A percentile compares a stretch with the other conserved stretches of the same genome.
These are phyloP conservation scores for Caenorhabditis sp. DNA, from an alignment of 2,888 invertebrate genomes.

Conservation along the genomic window DNA sequence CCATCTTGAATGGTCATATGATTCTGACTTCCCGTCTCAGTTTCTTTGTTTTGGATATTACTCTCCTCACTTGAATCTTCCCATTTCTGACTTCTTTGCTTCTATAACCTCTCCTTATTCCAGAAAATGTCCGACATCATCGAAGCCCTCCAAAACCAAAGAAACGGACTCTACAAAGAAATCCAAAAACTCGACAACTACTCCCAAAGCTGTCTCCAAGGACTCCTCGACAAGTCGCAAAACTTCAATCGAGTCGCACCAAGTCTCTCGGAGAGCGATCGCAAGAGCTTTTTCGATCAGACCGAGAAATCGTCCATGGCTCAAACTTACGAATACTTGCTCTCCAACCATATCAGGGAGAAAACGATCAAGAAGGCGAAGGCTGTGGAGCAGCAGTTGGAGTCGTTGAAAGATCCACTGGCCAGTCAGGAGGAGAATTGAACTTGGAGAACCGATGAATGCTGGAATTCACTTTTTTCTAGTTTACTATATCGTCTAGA, in stretches of 20 bases:
- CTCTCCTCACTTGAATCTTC: too few species aligned
- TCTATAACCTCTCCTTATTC: neutral
- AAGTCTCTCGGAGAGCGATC: neutral
- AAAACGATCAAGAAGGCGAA: slow-evolving; percentile 10
- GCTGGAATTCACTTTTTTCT: too few species aligned
- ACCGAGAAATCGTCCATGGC: slow-evolving; percentile 1
- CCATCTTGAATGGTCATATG: too few species aligned
- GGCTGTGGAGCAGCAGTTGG: slow-evolving; percentile 2
- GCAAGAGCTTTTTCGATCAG: neutral
- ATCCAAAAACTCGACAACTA: slow-evolving; percentile 10
- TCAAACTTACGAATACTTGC: slow-evolving; percentile 13
- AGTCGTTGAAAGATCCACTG: neutral
- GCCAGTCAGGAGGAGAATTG: slow-evolving; percentile 4
- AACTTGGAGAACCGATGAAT: neutral
- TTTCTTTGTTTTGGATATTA: too few species aligned
- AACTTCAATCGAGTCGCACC: neutral
- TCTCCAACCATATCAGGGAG: slow-evolving; percentile 10
- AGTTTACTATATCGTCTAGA: too few species aligned
- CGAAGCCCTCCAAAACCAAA: neutral
- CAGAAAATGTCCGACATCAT: slow-evolving; percentile 13
- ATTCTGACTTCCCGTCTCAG: too few species aligned
- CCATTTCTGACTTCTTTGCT: neutral
- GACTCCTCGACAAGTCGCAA: slow-evolving; percentile 9
- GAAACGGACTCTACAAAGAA: neutral
- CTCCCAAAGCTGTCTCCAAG: slow-evolving; percentile 29